Evolutionary conservation across 2,888 invertebrate species (phyloP).

Genomic region (Crepidodera aurea): DNA sequence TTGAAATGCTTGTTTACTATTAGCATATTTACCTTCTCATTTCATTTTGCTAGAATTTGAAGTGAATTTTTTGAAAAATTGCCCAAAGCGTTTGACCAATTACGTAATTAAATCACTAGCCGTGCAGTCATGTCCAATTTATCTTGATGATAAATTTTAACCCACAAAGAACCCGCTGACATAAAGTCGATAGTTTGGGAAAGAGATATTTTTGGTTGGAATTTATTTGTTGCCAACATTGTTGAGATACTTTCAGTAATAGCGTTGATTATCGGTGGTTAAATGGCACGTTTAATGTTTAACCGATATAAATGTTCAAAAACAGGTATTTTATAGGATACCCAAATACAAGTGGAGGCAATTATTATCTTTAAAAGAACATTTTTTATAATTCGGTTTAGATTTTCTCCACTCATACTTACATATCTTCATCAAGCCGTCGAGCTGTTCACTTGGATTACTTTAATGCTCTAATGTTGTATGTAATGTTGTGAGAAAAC

Average conservation of each 20-base stretch:
- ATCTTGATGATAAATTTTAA: slow-evolving; percentile 30
- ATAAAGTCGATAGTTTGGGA: slow-evolving; percentile 25
- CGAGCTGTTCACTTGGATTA: no score
- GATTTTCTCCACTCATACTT: no score
- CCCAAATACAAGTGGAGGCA: no score
- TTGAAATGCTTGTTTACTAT: no score
- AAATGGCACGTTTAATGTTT: slow-evolving; percentile 17
- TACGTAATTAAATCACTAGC: slow-evolving; percentile 23
- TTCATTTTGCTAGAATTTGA: no score
- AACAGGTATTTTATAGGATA: no score
- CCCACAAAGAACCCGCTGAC: slow-evolving; percentile 27
- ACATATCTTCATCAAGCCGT: no score
- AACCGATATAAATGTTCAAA: neutral
- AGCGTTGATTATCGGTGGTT: slow-evolving; percentile 11
- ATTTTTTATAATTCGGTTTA: no score
- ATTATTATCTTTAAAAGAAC: no score
- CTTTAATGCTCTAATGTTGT: no score
- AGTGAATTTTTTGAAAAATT: slow-evolving; percentile 24
- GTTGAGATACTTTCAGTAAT: slow-evolving; percentile 18
- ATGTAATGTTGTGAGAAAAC: no score
- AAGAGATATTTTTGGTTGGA: slow-evolving; percentile 27
- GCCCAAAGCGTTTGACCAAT: slow-evolving; percentile 29
- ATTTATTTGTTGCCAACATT: slow-evolving; percentile 24
- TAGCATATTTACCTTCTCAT: no score
- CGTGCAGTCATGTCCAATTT: slow-evolving; percentile 25